phyloP scores from a whole-genome alignment of 2,113 vertebrate genomes.

The Nerophis lumbriciformis region DNA sequence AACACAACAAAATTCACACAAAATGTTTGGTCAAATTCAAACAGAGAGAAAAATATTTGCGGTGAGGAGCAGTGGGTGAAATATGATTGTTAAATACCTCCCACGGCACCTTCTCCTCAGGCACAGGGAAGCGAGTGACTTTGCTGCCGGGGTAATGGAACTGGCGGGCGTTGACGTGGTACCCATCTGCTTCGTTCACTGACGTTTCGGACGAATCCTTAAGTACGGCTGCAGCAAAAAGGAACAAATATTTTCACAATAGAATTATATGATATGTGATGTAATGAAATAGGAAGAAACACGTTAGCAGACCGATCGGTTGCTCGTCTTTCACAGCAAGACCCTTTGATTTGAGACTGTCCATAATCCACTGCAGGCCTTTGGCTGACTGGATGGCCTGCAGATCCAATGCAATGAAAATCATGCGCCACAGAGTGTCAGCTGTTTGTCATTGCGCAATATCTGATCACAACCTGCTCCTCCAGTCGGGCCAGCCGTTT shows the following conservation, averaged over 20 bases:
- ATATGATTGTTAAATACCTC: constrained; percentile 71
- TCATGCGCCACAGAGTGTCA: not conserved
- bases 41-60: not conserved
- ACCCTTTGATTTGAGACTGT: constrained; percentile 67
- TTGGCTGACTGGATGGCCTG: constrained; percentile 76
- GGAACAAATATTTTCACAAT: too few species aligned
- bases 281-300: not conserved
- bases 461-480: constrained; percentile 78
- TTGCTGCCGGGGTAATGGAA: constrained; percentile 76
- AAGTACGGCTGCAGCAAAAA: constrained; percentile 15
- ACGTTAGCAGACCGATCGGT: constrained; percentile 65
- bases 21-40: not conserved
- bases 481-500: constrained; percentile 78
- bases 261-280: not conserved
- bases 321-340: constrained; percentile 56
- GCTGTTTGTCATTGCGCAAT: not conserved
- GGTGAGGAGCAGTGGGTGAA: not conserved
- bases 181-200: constrained; percentile 14
- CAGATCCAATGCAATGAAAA: not conserved
- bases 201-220: constrained; percentile 23
- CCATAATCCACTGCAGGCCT: constrained; percentile 83
- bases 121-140: constrained; percentile 82
- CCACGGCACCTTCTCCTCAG: constrained; percentile 93
- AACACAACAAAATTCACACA: constrained; percentile 9
- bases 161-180: constrained; percentile 77